Percentiles rank a stretch among this genome's conserved stretches.
Evolutionary conservation across 1,140 invertebrate genomes (phyloP).

Genomic region (Ceratina japonica): DNA sequence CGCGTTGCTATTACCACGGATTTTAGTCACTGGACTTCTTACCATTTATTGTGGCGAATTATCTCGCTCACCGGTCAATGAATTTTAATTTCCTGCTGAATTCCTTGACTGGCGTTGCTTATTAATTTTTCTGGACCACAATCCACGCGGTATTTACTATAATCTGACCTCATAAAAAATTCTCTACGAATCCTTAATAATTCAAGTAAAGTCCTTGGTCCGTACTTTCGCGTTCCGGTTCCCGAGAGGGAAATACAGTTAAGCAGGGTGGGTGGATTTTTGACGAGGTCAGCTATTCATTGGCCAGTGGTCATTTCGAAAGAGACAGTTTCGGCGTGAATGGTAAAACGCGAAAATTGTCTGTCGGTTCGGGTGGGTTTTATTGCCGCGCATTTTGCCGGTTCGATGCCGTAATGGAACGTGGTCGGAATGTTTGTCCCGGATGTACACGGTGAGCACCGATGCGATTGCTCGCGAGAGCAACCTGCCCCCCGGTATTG

Average conservation of each 20-base stretch:
- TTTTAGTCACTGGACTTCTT: background rate
- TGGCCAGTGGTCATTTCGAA: conserved; percentile 35
- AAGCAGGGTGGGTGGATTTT: conserved; percentile 2
- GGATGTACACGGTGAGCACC: background rate
- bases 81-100: no score
- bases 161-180: no score
- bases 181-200: no score
- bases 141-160: no score
- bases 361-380: conserved; percentile 36
- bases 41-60: conserved; percentile 1
- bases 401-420: conserved; percentile 40
- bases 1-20: background rate
- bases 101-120: no score
- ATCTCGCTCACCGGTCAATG: background rate
- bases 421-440: conserved; percentile 32
- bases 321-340: conserved; percentile 28
- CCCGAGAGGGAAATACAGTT: no score
- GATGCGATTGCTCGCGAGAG: conserved; percentile 5
- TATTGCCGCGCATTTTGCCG: conserved; percentile 35
- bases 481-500: background rate
- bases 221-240: no score
- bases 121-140: no score
- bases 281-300: conserved; percentile 36
- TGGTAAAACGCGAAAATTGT: conserved; percentile 46
- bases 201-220: no score